Base-by-base conservation (phyloP, 2,888 invertebrate genomes). In the Hypsopygia costalis region DNA sequence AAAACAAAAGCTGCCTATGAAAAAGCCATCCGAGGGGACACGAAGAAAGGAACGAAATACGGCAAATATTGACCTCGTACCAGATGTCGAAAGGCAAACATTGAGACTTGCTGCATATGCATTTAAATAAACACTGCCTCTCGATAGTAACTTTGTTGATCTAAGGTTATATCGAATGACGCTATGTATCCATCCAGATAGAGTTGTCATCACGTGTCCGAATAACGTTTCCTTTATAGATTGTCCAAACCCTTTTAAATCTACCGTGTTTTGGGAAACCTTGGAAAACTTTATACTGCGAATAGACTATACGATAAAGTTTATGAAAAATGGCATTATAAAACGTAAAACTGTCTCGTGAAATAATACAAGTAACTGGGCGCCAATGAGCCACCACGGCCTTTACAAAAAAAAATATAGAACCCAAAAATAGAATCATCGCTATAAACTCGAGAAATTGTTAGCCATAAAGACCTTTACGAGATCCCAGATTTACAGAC, bases 41-140 rank as follows among this genome's bases (percentile, higher is more conserved):
- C 56, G 62, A 66, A 72, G 69, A 72, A 79, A 79, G 68, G 72
- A 72, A 63, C 61, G 63, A 69, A 76, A 78, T 72, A 72, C 76
- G 59, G 72, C 81, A 83, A 87, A 86, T 86, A 86, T 87, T 86
- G 86, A 87, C 85, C 85, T 82, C 81, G 80, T 58, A 66, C 79
- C 85, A 88, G 81, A 85, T 88, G 86, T 83, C 69, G 86, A 83
- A 86, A 86, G 68, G 52, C 74, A 79, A 83, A 80, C 77, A 77
- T 66, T 52, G 69, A 64, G 64, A 72, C 76, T 78, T 70, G 69
- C 71, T 74, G 69, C 72, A 75, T 72, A 73, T 83, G 83, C 88
- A 87, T 86, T 86, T 87, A 85, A 85, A 83, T 80, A 86, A 87
- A 88, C 81, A 87, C 68, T 66, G 75, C 64, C 69, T 62, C 69